phyloP scores from a whole-genome alignment of 1,140 invertebrate species.

The Eueides isabella region DNA sequence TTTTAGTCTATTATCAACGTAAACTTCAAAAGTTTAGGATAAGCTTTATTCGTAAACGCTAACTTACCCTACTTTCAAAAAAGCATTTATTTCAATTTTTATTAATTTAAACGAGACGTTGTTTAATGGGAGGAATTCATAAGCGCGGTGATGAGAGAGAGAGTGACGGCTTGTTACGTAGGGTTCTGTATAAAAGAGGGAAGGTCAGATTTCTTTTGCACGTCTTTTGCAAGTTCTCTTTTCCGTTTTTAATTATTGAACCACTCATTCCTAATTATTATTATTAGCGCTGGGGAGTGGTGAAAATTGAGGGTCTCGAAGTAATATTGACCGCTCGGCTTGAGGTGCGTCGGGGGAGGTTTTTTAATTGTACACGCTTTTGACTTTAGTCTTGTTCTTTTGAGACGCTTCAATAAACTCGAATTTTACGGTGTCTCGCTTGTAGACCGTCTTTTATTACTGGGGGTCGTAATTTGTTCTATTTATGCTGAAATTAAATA shows the following conservation, averaged over 20 bases:
- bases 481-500: neutral
- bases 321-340: slow-evolving; percentile 78
- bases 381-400: slow-evolving; percentile 79
- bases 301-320: slow-evolving; percentile 79
- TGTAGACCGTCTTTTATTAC: slow-evolving; percentile 61
- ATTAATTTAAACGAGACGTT: slow-evolving; percentile 67
- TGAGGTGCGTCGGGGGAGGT: slow-evolving; percentile 70
- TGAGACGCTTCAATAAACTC: slow-evolving; percentile 78
- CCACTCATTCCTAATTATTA: slow-evolving; percentile 84
- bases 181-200: slow-evolving; percentile 41
- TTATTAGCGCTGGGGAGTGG: slow-evolving; percentile 81
- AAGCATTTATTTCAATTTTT: slow-evolving; percentile 62
- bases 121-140: slow-evolving; percentile 62
- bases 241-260: slow-evolving; percentile 84
- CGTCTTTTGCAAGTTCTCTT: slow-evolving; percentile 78
- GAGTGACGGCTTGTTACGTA: slow-evolving; percentile 35
- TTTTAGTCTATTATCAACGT: neutral
- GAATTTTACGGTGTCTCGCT: slow-evolving; percentile 71
- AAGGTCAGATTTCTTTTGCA: slow-evolving; percentile 58
- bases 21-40: neutral
- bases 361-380: slow-evolving; percentile 79
- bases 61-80: slow-evolving; percentile 30
- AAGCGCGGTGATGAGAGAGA: slow-evolving; percentile 49
- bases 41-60: neutral
- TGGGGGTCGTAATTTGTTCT: slow-evolving; percentile 29